Evolutionary conservation across 2,888 invertebrate genomes (phyloP).

Genomic region (Cryptophagus acutangulus): DNA sequence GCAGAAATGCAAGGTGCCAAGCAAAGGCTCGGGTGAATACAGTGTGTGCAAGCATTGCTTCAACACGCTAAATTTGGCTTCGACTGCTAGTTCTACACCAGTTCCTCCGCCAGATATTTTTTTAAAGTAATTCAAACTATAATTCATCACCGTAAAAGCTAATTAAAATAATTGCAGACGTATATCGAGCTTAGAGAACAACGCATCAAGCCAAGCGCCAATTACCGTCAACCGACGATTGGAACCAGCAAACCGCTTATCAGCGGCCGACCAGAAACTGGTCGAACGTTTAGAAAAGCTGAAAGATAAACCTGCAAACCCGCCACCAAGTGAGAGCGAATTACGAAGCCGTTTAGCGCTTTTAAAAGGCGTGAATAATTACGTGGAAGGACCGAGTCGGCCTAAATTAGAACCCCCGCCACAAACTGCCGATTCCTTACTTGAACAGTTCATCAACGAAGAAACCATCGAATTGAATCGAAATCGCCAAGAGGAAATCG

Average conservation of each 20-base stretch:
- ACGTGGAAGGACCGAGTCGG: slow-evolving; percentile 39
- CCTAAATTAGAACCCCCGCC: slow-evolving; percentile 38
- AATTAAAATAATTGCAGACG: slow-evolving; percentile 39
- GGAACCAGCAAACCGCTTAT: slow-evolving; percentile 42
- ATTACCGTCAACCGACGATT: slow-evolving; percentile 53
- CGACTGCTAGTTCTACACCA: no score
- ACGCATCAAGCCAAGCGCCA: slow-evolving; percentile 52
- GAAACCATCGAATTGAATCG: slow-evolving; percentile 47
- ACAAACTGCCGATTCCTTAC: slow-evolving; percentile 66
- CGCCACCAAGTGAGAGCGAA: slow-evolving; percentile 56
- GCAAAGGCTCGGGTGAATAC: slow-evolving; percentile 55
- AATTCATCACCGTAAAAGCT: not conserved
- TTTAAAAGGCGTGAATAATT: slow-evolving; percentile 57
- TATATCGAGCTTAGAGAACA: slow-evolving; percentile 54
- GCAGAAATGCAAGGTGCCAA: slow-evolving; percentile 63
- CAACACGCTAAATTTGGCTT: no score
- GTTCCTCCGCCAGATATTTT: slow-evolving; percentile 55
- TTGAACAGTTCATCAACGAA: slow-evolving; percentile 51
- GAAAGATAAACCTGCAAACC: slow-evolving; percentile 55
- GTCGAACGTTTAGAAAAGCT: slow-evolving; percentile 63
- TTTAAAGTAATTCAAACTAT: slow-evolving; percentile 49
- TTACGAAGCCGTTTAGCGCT: slow-evolving; percentile 60
- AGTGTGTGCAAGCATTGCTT: slow-evolving; percentile 62
- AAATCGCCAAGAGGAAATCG: slow-evolving; percentile 53
- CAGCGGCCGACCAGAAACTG: slow-evolving; percentile 58